Evolutionary conservation across 2,888 invertebrate genomes (phyloP).

Genomic region (Athalia cordata): DNA sequence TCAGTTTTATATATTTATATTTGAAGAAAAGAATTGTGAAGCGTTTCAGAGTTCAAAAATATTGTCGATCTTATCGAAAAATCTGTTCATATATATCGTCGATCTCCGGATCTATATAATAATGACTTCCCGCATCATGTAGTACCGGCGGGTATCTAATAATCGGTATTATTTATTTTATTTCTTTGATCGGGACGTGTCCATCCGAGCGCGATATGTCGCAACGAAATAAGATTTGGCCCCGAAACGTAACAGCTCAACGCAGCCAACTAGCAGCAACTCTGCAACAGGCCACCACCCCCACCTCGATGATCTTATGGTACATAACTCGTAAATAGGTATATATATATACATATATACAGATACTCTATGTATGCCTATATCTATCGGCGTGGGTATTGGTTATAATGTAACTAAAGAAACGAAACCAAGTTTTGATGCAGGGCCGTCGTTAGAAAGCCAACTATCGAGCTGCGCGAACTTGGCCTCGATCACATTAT

Average conservation of each 20-base stretch:
- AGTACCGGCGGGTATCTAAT: conserved; percentile 39
- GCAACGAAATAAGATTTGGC: conserved; percentile 29
- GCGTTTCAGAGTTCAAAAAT: too few relatives aligned
- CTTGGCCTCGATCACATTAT: conserved; percentile 35
- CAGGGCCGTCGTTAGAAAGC: conserved; percentile 40
- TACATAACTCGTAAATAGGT: too few relatives aligned
- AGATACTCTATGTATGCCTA: neutral
- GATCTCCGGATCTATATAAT: too few relatives aligned
- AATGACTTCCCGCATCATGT: neutral
- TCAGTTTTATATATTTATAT: too few relatives aligned
- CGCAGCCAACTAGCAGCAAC: neutral
- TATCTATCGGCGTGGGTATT: too few relatives aligned
- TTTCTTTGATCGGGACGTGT: neutral
- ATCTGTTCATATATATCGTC: too few relatives aligned
- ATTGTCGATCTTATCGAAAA: too few relatives aligned
- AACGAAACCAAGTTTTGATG: conserved; percentile 28
- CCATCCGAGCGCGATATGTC: conserved; percentile 31
- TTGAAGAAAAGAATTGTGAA: too few relatives aligned
- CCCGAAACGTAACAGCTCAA: conserved; percentile 29
- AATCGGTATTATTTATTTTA: neutral
- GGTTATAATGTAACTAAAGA: conserved; percentile 1
- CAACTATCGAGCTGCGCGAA: conserved; percentile 13
- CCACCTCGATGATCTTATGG: too few relatives aligned
- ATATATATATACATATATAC: too few relatives aligned
- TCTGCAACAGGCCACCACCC: too few relatives aligned